Percentiles rank a stretch among this genome's conserved stretches.
phyloP scores from a whole-genome alignment of 2,797 vertebrate genomes.

The Aotus griseimembra region DNA sequence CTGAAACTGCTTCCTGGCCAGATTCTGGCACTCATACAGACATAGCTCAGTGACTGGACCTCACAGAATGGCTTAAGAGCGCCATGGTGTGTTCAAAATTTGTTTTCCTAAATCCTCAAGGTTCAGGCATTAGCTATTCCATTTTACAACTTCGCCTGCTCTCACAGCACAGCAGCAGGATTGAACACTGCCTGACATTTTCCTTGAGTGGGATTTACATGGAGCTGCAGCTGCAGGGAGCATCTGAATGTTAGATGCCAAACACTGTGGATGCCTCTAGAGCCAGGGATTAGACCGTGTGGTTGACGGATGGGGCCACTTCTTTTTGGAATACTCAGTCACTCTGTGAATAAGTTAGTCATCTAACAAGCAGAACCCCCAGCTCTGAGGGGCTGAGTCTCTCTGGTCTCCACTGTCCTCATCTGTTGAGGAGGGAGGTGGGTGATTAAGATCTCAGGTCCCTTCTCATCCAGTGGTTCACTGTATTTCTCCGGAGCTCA shows the following conservation, averaged over 20 bases:
- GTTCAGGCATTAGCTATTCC: not conserved
- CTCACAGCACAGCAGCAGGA: not conserved
- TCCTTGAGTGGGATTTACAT: not conserved
- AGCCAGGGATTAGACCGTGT: not conserved
- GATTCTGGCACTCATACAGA: not conserved
- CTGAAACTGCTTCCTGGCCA: not conserved
- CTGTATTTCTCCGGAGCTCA: not conserved
- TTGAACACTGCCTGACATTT: accelerated
- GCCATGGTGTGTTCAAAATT: not conserved
- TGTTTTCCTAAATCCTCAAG: not conserved
- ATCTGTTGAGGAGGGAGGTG: not conserved
- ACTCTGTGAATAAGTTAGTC: not conserved
- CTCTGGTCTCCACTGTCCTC: not conserved
- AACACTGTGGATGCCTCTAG: not conserved
- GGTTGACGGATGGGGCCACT: not conserved
- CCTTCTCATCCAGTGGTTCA: not conserved
- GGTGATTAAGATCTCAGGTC: not conserved
- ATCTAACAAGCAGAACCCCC: not conserved
- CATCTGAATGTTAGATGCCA: not conserved
- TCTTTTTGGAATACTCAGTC: not conserved
- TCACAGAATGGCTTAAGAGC: not conserved
- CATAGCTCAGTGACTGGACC: not conserved
- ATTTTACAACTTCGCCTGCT: not conserved
- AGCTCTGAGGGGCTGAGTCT: not conserved
- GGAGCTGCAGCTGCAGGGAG: not conserved